These are phyloP conservation scores for Glaucopsyche alexis DNA, from an alignment of 2,888 invertebrate genomes.

Conservation along the genomic window DNA sequence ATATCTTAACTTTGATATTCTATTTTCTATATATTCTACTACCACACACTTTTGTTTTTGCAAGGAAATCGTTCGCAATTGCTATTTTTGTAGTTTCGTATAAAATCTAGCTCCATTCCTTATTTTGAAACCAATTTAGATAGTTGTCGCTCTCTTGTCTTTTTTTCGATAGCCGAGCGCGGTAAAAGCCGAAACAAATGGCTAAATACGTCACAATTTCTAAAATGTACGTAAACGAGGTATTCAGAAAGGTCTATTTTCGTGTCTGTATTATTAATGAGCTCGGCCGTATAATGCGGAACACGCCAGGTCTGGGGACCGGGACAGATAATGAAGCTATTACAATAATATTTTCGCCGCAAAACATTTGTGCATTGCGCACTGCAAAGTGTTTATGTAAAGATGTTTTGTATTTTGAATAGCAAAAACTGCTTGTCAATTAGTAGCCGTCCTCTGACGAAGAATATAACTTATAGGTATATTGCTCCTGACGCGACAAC, in stretches of 20 bases:
- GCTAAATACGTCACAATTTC: constrained; percentile 6
- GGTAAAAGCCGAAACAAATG: background rate
- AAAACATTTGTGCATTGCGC: constrained; percentile 25
- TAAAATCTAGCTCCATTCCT: no score
- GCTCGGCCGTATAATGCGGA: constrained; percentile 12
- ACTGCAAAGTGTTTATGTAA: constrained; percentile 10
- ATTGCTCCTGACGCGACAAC: no score
- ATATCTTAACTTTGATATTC: no score
- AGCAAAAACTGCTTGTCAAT: background rate
- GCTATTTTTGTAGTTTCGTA: no score
- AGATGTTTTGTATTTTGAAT: background rate
- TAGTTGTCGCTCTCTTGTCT: background rate
- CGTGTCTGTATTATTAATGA: constrained; percentile 16
- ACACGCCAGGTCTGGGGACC: constrained; percentile 12
- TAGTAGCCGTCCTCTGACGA: no score
- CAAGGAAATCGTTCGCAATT: no score
- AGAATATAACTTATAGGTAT: no score
- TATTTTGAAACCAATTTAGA: background rate
- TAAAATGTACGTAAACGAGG: constrained; percentile 21
- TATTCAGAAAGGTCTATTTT: constrained; percentile 26
- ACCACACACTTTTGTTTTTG: no score
- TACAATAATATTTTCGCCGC: constrained; percentile 27
- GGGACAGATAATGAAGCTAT: constrained; percentile 27
- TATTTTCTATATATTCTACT: no score
- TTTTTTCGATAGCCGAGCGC: background rate